Conservation (phyloP, 2,113 vertebrate genomes). For the Sphaerodactylus townsendi region DNA sequence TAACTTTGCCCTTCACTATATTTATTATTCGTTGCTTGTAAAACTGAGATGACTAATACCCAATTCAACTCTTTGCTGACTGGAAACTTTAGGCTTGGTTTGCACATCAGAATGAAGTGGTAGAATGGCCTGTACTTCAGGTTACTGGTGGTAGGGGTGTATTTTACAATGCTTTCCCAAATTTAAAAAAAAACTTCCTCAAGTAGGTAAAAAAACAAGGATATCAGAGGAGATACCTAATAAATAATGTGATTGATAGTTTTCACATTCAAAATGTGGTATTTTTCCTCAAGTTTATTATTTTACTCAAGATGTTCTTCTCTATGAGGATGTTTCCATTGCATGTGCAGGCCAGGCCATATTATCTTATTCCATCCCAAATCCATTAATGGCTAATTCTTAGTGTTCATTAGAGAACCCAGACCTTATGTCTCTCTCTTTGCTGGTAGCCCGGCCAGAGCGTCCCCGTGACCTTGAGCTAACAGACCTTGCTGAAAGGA, state of each 20-base stretch:
- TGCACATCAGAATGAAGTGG: neutral
- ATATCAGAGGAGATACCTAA: neutral
- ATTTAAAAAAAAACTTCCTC: neutral
- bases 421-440: neutral
- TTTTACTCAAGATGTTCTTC: no score
- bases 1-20: neutral
- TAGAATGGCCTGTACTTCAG: neutral
- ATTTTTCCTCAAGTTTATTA: no score
- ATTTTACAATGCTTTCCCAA: neutral
- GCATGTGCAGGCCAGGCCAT: neutral
- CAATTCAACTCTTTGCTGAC: neutral
- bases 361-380: neutral
- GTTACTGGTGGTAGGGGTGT: no score
- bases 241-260: no score
- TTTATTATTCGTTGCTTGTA: neutral
- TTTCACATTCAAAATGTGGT: no score
- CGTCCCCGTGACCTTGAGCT: conserved; percentile 89
- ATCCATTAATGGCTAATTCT: neutral
- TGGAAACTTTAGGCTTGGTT: neutral
- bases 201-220: neutral
- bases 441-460: conserved; percentile 84
- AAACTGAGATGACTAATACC: neutral
- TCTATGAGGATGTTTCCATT: neutral
- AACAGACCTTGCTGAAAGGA: conserved; percentile 86
- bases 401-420: neutral